Evolutionary conservation across 1,140 invertebrate species (phyloP).

Genomic region (Aricia agestis): DNA sequence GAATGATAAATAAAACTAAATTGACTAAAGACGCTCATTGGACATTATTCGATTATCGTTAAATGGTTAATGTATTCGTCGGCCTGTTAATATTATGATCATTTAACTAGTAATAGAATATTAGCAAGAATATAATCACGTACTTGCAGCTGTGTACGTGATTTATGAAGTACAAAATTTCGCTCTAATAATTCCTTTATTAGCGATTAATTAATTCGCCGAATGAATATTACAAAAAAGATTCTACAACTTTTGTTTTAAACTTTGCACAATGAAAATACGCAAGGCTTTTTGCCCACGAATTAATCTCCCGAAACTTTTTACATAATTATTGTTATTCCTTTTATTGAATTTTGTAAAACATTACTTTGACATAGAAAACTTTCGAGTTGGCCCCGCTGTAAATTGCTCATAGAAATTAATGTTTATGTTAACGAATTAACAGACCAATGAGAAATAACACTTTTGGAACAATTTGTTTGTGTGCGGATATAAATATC

Average conservation of each 20-base stretch:
- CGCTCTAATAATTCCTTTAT: too few relatives aligned
- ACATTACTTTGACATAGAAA: background rate
- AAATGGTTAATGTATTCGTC: background rate
- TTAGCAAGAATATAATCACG: too few relatives aligned
- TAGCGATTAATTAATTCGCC: background rate
- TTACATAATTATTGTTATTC: background rate
- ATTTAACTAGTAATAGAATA: too few relatives aligned
- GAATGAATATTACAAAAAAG: background rate
- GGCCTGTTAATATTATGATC: too few relatives aligned
- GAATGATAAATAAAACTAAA: background rate
- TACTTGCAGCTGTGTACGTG: too few relatives aligned
- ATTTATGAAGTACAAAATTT: too few relatives aligned
- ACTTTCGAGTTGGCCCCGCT: background rate
- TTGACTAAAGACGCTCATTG: background rate
- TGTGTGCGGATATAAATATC: too few relatives aligned
- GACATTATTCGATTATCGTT: background rate
- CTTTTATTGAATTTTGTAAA: slow-evolving; percentile 3
- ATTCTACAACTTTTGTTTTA: background rate
- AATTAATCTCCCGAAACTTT: slow-evolving; percentile 9
- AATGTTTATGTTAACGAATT: background rate
- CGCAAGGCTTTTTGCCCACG: background rate
- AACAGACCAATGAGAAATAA: background rate
- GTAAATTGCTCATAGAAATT: background rate
- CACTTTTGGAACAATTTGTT: too few relatives aligned
- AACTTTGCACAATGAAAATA: background rate